These are phyloP conservation scores for Acromyrmex heyeri DNA, from an alignment of 1,140 invertebrate genomes.

Conservation along the genomic window DNA sequence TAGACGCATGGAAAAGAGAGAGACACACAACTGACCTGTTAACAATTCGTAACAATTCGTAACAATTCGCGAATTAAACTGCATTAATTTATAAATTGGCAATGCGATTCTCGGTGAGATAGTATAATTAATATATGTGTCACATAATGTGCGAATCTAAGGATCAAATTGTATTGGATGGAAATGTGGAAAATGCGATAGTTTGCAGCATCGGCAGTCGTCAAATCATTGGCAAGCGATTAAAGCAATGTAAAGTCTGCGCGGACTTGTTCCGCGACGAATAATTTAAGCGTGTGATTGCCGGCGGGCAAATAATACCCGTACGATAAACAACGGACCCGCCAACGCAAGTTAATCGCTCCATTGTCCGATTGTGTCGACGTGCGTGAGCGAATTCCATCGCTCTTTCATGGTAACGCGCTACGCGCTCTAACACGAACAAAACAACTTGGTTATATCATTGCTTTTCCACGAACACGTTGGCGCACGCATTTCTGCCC, in stretches of 20 bases:
- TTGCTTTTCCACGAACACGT: conserved; percentile 47
- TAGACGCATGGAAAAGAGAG: background rate
- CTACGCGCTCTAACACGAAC: conserved; percentile 48
- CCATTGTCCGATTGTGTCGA: conserved; percentile 80
- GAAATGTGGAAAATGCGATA: conserved; percentile 33
- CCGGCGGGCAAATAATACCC: conserved; percentile 78
- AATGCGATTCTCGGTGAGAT: background rate
- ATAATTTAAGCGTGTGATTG: conserved; percentile 83
- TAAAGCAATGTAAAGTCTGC: conserved; percentile 81
- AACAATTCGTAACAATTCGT: background rate
- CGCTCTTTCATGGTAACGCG: conserved; percentile 24
- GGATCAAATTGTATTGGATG: conserved; percentile 11
- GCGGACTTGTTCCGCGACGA: conserved; percentile 70
- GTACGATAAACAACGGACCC: conserved; percentile 80
- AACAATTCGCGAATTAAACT: background rate
- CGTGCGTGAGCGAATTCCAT: conserved; percentile 77
- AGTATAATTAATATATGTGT: background rate
- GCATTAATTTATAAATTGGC: background rate
- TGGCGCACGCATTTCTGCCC: conserved; percentile 31
- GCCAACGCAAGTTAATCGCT: conserved; percentile 82
- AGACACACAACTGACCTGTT: background rate
- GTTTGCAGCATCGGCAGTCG: conserved; percentile 67
- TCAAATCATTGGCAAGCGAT: conserved; percentile 78
- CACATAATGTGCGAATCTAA: background rate
- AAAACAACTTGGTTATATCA: conserved; percentile 59